These are phyloP conservation scores for Saxidomus purpurata DNA, from an alignment of 1,140 invertebrate species.

Conservation along the genomic window DNA sequence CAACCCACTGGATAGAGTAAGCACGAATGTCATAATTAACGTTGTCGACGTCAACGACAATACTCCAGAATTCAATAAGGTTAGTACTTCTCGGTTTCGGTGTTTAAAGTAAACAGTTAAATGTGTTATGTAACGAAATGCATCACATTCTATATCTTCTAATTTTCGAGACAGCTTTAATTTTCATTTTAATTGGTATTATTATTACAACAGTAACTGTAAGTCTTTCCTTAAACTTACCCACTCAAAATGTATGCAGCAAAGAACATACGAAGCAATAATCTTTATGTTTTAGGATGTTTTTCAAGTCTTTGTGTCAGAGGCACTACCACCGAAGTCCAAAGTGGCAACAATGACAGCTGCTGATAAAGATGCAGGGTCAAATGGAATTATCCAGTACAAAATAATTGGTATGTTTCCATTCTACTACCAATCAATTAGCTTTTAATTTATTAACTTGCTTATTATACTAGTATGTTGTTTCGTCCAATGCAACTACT, in stretches of 20 bases:
- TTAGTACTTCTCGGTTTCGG: background rate
- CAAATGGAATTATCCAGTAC: constrained; percentile 42
- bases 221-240: background rate
- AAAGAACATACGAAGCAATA: too few species aligned
- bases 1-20: constrained; percentile 36
- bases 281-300: constrained; percentile 36
- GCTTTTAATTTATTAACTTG: too few species aligned
- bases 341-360: constrained; percentile 26
- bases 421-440: too few species aligned
- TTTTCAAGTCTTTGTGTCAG: constrained; percentile 45
- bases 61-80: constrained; percentile 53
- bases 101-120: too few species aligned
- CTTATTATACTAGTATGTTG: too few species aligned
- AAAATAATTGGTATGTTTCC: constrained; percentile 39
- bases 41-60: constrained; percentile 63
- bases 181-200: too few species aligned
- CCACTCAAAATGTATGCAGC: too few species aligned
- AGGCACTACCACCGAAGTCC: background rate
- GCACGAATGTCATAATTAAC: constrained; percentile 45
- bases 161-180: too few species aligned
- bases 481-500: too few species aligned
- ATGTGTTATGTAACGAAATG: too few species aligned
- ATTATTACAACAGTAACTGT: background rate
- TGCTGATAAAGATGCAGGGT: constrained; percentile 28
- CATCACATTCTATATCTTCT: too few species aligned